These are phyloP conservation scores for Mesoclemmys tuberculata DNA, from an alignment of 2,113 vertebrate genomes.

Conservation along the genomic window DNA sequence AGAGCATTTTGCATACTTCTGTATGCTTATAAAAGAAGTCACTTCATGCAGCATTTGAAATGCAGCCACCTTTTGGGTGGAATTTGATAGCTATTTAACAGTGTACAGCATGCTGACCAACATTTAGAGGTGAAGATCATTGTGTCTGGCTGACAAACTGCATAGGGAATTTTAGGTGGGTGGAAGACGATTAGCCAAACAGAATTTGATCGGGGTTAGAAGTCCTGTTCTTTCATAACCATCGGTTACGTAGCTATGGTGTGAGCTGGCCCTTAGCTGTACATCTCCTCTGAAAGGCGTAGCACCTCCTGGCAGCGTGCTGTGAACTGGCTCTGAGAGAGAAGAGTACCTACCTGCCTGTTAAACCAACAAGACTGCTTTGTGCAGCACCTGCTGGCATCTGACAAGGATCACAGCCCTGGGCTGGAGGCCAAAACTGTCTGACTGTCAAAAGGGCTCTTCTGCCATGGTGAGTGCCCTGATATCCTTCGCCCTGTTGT, in stretches of 20 bases:
- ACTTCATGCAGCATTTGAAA: not conserved
- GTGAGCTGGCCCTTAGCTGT: not conserved
- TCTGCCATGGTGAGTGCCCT: not conserved
- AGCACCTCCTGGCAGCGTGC: rapidly evolving
- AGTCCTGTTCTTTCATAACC: not conserved
- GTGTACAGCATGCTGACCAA: not conserved
- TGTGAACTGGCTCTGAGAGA: not conserved
- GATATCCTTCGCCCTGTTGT: not conserved
- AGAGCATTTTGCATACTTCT: not conserved
- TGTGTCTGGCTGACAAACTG: not conserved
- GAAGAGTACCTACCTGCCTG: not conserved
- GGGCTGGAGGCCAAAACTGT: not conserved
- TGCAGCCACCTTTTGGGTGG: not conserved
- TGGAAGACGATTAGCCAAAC: rapidly evolving
- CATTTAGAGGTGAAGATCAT: not conserved
- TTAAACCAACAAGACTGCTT: not conserved
- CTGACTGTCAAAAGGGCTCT: not conserved
- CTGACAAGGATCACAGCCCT: not conserved
- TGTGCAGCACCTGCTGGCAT: not conserved
- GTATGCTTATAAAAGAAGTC: not conserved
- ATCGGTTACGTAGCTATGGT: rapidly evolving
- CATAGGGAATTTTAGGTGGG: not conserved
- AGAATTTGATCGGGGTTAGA: rapidly evolving
- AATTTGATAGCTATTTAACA: not conserved
- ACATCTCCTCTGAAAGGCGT: not conserved